Evolutionary conservation across 2,888 invertebrate species (phyloP).

Genomic region (Auanema freiburgensis): DNA sequence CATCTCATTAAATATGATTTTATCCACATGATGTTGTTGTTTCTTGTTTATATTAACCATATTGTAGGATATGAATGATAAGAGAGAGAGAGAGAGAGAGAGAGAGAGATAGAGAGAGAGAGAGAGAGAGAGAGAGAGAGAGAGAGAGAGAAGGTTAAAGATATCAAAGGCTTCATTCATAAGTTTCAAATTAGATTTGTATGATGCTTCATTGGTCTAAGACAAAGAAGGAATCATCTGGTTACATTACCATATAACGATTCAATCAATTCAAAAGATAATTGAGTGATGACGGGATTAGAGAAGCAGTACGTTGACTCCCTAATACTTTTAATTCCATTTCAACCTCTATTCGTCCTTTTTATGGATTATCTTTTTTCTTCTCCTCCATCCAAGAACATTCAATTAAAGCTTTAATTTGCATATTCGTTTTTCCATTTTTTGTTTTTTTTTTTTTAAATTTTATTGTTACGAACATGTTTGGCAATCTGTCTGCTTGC

Average conservation of each 20-base stretch:
- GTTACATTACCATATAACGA: too few relatives aligned
- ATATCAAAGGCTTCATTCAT: conserved; percentile 7
- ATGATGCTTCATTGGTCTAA: not conserved
- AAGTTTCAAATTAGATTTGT: not conserved
- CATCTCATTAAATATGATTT: not conserved
- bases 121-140: conserved; percentile 1
- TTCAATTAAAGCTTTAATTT: too few relatives aligned
- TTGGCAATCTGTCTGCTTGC: too few relatives aligned
- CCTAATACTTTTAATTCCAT: too few relatives aligned
- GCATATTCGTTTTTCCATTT: not conserved
- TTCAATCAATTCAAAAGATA: too few relatives aligned
- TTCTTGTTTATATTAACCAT: not conserved
- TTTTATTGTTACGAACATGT: too few relatives aligned
- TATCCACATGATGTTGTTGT: not conserved
- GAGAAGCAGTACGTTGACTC: too few relatives aligned
- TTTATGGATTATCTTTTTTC: too few relatives aligned
- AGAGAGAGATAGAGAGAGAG: conserved; percentile 11
- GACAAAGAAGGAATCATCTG: not conserved
- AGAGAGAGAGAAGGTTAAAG: conserved; percentile 9
- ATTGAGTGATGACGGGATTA: too few relatives aligned
- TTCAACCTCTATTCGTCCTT: too few relatives aligned
- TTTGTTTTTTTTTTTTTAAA: conserved; percentile 1
- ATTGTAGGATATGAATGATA: not conserved
- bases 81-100: conserved; percentile 10
- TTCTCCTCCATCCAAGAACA: too few relatives aligned